Evolutionary conservation across 2,888 invertebrate species (phyloP), one percentile per base, ranked within the genome.

Genomic region (Acronicta psi): DNA sequence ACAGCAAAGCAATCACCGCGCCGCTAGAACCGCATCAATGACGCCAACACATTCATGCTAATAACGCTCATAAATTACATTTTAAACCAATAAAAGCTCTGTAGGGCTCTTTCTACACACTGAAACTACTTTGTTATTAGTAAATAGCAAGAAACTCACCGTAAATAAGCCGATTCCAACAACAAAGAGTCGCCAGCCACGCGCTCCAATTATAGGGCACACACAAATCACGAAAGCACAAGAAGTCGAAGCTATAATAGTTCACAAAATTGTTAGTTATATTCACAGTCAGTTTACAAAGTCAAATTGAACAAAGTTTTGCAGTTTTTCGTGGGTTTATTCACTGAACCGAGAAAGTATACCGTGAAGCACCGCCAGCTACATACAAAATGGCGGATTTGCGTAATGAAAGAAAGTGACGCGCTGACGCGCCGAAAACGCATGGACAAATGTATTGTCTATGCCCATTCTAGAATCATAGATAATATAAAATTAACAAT

Each of bases 321-420:
- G 75, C 76, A 88, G 88, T 87, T 90, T 88, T 88, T 89, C 87
- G 87, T 87, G 82, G 88, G 81, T 86, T 87, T 85, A 89, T 87
- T 90, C 93, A 91, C 91, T 86, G 83, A 87, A 87, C 89, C 85
- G 87, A 87, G 87, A 89, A 88, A 90, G 87, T 90, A 86, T 87
- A 88, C 85, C 90, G 85, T 86, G 88, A 90, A 90, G 90, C 91
- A 92, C 94, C 92, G 93, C 94, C 93, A 92, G 92, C 93, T 88
- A 92, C 93, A 91, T 93, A 93, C 94, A 94, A 94, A 94, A 94
- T 94, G 94, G 94, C 94, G 94, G 94, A 93, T 92, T 91, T 89
- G 90, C 90, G 92, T 90, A 92, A 91, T 87, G 90, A 91, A 91
- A 92, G 90, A 91, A 91, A 92, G 92, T 92, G 93, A 93, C 93